Conservation (phyloP, 2,888 invertebrate species). For the Aspidiotus rigidus region DNA sequence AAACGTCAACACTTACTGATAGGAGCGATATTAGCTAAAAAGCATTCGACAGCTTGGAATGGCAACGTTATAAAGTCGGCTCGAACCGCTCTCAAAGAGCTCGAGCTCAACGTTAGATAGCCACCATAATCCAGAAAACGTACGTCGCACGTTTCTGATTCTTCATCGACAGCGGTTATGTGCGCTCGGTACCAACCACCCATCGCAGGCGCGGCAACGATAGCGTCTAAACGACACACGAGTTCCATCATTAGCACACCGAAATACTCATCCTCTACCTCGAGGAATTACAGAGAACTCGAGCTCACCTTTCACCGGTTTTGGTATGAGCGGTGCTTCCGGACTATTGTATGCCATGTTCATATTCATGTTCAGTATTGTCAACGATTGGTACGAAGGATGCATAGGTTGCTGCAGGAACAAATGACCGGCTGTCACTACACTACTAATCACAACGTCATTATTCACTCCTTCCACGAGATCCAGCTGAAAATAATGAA, state of each 20-base stretch:
- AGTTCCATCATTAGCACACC: not conserved
- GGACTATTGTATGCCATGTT: slow-evolving; percentile 67
- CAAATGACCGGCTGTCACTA: slow-evolving; percentile 77
- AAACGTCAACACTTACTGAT: slow-evolving; percentile 49
- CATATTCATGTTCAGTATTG: slow-evolving; percentile 72
- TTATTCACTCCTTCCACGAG: slow-evolving; percentile 86
- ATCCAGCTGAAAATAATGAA: slow-evolving; percentile 54
- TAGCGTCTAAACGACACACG: slow-evolving; percentile 54
- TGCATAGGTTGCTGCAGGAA: slow-evolving; percentile 94
- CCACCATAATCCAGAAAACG: slow-evolving; percentile 94
- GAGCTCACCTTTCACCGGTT: slow-evolving; percentile 62
- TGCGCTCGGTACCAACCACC: slow-evolving; percentile 85
- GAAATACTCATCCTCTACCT: too few species aligned
- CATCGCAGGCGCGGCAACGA: slow-evolving; percentile 77
- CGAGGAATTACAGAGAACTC: too few species aligned
- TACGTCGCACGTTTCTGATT: slow-evolving; percentile 64
- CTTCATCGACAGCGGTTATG: slow-evolving; percentile 60
- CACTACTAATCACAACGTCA: slow-evolving; percentile 80
- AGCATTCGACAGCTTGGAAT: slow-evolving; percentile 94
- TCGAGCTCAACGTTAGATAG: slow-evolving; percentile 66
- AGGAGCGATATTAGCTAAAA: slow-evolving; percentile 79
- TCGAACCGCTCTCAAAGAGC: slow-evolving; percentile 79
- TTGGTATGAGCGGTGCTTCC: slow-evolving; percentile 69
- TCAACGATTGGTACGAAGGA: slow-evolving; percentile 78
- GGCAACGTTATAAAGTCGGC: slow-evolving; percentile 88